Conservation (phyloP, 2,113 vertebrate genomes). For the Nipponia nippon region DNA sequence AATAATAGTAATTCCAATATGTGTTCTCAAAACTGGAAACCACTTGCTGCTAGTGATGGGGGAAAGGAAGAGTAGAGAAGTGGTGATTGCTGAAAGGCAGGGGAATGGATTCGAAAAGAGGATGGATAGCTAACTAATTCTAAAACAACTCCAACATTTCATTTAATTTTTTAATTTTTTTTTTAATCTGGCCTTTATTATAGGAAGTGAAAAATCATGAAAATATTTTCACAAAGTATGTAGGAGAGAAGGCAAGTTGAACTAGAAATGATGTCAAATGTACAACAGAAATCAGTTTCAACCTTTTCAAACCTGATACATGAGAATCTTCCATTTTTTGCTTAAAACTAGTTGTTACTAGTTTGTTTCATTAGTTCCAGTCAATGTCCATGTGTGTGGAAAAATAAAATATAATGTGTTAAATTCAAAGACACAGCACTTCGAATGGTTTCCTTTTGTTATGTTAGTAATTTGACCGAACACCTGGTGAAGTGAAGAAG, state of each 20-base stretch:
- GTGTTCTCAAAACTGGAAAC: not conserved
- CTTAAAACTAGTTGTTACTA: not conserved
- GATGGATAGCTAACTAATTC: not conserved
- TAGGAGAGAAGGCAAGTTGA: not conserved
- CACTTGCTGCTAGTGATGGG: not conserved
- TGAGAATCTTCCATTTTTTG: not conserved
- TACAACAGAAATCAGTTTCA: not conserved
- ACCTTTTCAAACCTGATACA: not conserved
- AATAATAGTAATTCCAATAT: not conserved
- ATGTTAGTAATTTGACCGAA: not conserved
- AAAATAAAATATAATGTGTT: not conserved
- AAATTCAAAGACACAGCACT: not conserved
- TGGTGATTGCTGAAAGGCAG: not conserved
- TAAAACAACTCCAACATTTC: not conserved
- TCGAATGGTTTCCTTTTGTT: not conserved
- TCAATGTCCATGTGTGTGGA: not conserved
- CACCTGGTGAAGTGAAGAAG: not conserved
- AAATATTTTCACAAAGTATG: not conserved
- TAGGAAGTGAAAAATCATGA: not conserved
- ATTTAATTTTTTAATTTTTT: not conserved
- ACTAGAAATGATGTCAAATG: not conserved
- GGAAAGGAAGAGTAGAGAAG: not conserved
- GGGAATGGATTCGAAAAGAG: not conserved
- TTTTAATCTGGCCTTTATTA: not conserved
- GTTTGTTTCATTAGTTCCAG: not conserved